Conservation (phyloP, 2,113 vertebrate genomes). For the Erpornis zantholeuca region DNA sequence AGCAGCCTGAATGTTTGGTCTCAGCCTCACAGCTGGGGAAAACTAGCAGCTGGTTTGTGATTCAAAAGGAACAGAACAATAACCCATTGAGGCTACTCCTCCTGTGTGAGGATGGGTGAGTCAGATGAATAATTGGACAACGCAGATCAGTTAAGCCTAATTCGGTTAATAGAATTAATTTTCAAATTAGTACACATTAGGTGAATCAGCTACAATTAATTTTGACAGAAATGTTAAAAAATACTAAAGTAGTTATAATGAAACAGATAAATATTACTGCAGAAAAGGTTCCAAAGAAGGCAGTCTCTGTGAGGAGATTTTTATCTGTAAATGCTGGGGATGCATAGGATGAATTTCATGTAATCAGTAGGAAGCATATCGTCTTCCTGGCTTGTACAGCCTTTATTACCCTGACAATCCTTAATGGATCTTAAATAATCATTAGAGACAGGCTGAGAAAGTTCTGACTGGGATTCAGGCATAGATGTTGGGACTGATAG, state of each 20-base stretch:
- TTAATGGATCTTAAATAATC: background rate
- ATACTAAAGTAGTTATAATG: background rate
- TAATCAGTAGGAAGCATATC: background rate
- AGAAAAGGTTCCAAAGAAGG: background rate
- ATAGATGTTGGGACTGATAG: background rate
- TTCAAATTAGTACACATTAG: slow-evolving; percentile 37
- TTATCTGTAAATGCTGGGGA: background rate
- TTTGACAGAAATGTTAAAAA: slow-evolving; percentile 35
- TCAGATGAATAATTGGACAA: slow-evolving; percentile 24
- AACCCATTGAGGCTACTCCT: background rate
- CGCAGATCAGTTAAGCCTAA: slow-evolving; percentile 30
- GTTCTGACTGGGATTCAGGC: background rate
- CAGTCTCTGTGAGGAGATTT: background rate
- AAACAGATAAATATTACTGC: slow-evolving; percentile 12
- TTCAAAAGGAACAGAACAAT: slow-evolving; percentile 10
- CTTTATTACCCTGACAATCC: background rate
- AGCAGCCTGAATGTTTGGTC: background rate
- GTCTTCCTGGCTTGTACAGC: background rate
- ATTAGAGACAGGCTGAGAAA: background rate
- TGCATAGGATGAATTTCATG: background rate
- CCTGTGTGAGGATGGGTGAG: background rate
- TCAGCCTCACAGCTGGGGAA: slow-evolving; percentile 17
- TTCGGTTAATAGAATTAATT: slow-evolving; percentile 49
- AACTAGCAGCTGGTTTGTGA: background rate
- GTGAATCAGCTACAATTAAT: slow-evolving; percentile 21